Conservation (phyloP, 2,888 invertebrate genomes). For the Drosophila limbata region DNA sequence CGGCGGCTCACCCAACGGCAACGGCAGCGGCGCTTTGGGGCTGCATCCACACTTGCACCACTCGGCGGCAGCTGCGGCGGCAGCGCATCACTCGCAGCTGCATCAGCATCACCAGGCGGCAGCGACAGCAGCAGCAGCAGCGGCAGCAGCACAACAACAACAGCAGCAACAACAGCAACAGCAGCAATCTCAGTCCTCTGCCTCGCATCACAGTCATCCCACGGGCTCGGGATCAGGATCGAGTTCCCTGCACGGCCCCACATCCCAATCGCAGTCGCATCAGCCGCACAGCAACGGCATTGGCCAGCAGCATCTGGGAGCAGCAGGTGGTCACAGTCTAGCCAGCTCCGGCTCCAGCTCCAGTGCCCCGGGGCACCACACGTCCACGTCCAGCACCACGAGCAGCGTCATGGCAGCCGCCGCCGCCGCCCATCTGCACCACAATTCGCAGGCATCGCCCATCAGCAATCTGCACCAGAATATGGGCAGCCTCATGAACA, state of each 20-base stretch:
- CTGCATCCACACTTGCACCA: constrained; percentile 63
- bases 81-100: constrained; percentile 62
- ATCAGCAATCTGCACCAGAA: constrained; percentile 85
- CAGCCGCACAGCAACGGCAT: constrained; percentile 72
- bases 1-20: constrained; percentile 71
- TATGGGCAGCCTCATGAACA: constrained; percentile 85
- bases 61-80: constrained; percentile 61
- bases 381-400: constrained; percentile 74
- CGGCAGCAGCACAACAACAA: constrained; percentile 55
- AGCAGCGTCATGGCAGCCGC: constrained; percentile 82
- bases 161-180: constrained; percentile 52
- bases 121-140: constrained; percentile 47
- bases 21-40: constrained; percentile 49
- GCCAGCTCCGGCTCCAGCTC: constrained; percentile 45
- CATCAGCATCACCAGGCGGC: constrained; percentile 68
- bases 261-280: constrained; percentile 60
- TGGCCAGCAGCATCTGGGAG: constrained; percentile 61
- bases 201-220: constrained; percentile 61
- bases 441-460: constrained; percentile 84
- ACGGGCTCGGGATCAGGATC: constrained; percentile 40
- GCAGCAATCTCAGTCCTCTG: constrained; percentile 51
- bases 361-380: constrained; percentile 63
- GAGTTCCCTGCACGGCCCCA: constrained; percentile 51
- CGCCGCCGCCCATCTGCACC: constrained; percentile 83
- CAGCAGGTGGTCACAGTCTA: constrained; percentile 50